Evolutionary conservation across 2,888 invertebrate species (phyloP).

Genomic region (Craniophora ligustri): DNA sequence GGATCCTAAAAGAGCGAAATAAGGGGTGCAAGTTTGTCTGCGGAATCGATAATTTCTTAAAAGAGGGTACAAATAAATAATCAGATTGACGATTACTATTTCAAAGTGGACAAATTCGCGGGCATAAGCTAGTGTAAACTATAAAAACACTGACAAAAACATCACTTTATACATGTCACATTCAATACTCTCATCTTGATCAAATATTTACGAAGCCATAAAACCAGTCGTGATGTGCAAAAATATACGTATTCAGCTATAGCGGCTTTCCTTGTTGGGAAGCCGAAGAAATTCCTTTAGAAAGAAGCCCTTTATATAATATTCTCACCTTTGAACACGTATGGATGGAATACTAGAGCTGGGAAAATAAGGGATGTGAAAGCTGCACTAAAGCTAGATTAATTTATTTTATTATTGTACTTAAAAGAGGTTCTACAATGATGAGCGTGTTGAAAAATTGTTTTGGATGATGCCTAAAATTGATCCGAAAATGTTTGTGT

Average conservation of each 20-base stretch:
- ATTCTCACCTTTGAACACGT: conserved; percentile 40
- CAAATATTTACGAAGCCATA: conserved; percentile 54
- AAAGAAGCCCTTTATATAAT: conserved; percentile 55
- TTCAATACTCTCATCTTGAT: conserved; percentile 21
- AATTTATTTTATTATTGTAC: too few relatives aligned
- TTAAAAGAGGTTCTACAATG: too few relatives aligned
- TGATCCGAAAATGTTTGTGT: too few relatives aligned
- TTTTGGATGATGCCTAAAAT: too few relatives aligned
- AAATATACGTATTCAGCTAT: conserved; percentile 16
- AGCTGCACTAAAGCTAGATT: background rate
- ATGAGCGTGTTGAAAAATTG: too few relatives aligned
- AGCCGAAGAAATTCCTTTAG: conserved; percentile 59
- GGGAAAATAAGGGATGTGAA: background rate
- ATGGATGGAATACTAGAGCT: background rate
- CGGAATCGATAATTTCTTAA: too few relatives aligned
- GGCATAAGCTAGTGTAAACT: too few relatives aligned
- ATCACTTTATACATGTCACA: conserved; percentile 3
- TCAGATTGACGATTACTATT: too few relatives aligned
- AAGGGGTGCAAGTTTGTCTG: too few relatives aligned
- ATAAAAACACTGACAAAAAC: background rate
- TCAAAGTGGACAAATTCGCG: too few relatives aligned
- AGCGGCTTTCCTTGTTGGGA: conserved; percentile 56
- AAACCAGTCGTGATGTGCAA: conserved; percentile 14
- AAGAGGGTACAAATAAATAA: too few relatives aligned
- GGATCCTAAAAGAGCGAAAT: too few relatives aligned